Evolutionary conservation across 2,888 invertebrate genomes (phyloP).

Genomic region (Esperia sulphurella): DNA sequence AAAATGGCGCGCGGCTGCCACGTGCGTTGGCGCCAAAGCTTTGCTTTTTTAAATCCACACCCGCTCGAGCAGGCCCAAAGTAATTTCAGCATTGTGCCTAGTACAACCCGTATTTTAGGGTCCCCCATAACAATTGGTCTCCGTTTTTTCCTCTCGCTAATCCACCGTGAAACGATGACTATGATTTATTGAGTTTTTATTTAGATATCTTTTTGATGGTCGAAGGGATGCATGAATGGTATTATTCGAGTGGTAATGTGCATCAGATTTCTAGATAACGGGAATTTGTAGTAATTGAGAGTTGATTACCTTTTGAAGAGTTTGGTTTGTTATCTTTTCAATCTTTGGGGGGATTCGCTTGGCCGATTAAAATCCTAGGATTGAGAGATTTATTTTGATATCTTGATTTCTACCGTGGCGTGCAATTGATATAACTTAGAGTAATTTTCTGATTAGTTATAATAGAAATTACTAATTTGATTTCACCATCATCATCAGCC

Average conservation of each 20-base stretch:
- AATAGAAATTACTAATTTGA: no score
- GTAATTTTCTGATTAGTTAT: no score
- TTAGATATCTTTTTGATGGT: not conserved
- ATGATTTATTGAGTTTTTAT: constrained; percentile 37
- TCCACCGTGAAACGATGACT: constrained; percentile 42
- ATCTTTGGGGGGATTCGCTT: not conserved
- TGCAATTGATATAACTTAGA: no score
- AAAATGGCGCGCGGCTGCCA: constrained; percentile 30
- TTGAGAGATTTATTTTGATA: no score
- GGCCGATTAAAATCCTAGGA: not conserved
- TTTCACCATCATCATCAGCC: no score
- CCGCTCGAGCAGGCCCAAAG: not conserved
- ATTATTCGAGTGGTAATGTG: not conserved
- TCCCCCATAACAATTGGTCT: constrained; percentile 15
- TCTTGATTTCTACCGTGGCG: no score
- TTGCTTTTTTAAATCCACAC: constrained; percentile 18
- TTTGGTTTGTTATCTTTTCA: not conserved
- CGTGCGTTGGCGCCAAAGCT: constrained; percentile 28
- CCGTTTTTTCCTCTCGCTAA: constrained; percentile 33
- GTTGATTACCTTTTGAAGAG: constrained; percentile 5
- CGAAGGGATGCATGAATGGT: not conserved
- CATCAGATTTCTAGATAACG: constrained; percentile 3
- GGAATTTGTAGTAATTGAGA: constrained; percentile 12
- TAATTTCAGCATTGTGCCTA: not conserved
- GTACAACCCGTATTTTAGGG: constrained; percentile 1